A percentile compares a stretch with the other conserved stretches of the same genome.
phyloP scores from a whole-genome alignment of 2,888 invertebrate species.

The Troides helena region DNA sequence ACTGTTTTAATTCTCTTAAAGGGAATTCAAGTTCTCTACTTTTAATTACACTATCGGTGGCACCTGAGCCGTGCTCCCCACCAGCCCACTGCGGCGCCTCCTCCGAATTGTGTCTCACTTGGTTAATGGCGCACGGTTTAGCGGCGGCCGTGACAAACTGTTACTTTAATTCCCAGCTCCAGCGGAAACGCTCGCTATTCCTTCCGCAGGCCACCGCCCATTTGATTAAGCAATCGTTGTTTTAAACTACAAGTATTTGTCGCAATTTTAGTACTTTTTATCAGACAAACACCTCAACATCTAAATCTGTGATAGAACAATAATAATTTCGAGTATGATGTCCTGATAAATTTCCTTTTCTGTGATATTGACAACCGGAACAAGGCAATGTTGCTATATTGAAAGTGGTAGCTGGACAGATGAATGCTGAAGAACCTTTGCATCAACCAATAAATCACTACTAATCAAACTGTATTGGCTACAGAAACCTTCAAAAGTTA shows the following conservation, averaged over 20 bases:
- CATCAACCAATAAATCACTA: no score
- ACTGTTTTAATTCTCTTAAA: constrained; percentile 57
- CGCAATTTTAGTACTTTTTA: not conserved
- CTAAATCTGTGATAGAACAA: no score
- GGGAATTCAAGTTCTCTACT: constrained; percentile 57
- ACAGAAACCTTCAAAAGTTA: no score
- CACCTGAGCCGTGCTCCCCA: constrained; percentile 57
- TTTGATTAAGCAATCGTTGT: not conserved
- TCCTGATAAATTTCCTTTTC: no score
- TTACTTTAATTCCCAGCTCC: constrained; percentile 41
- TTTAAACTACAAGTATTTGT: not conserved
- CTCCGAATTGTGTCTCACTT: constrained; percentile 55
- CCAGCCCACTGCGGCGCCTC: constrained; percentile 43
- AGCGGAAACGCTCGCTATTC: constrained; percentile 1
- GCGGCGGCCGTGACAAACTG: constrained; percentile 40
- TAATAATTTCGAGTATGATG: no score
- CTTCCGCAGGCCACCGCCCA: not conserved
- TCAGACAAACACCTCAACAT: no score
- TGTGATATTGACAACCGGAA: no score
- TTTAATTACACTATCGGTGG: constrained; percentile 70
- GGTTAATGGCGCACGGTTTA: constrained; percentile 45
- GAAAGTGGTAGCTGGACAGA: no score
- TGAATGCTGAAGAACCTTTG: no score
- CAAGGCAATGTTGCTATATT: no score
- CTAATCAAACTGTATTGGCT: no score